These are phyloP conservation scores for Philaenus spumarius DNA, from an alignment of 1,140 invertebrate genomes.

Conservation along the genomic window DNA sequence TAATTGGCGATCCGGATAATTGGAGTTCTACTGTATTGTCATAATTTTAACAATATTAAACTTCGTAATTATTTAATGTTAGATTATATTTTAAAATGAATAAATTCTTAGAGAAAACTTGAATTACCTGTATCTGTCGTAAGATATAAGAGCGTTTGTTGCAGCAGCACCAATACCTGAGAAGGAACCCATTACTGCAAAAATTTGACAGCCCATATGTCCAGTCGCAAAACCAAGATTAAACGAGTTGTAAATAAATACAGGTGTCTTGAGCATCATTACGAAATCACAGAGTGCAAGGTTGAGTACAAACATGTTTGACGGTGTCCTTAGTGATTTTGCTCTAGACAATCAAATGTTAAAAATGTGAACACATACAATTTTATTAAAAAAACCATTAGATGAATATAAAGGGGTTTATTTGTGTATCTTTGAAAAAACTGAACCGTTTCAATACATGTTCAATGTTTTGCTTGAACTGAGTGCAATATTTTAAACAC, in stretches of 20 bases:
- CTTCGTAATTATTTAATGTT: no score
- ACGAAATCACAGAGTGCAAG: slow-evolving; percentile 79
- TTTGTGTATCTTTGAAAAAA: no score
- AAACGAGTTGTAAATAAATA: slow-evolving; percentile 83
- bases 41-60: no score
- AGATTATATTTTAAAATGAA: no score
- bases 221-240: slow-evolving; percentile 67
- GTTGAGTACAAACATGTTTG: slow-evolving; percentile 85
- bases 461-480: no score
- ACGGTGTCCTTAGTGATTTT: slow-evolving; percentile 75
- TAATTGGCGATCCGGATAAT: no score
- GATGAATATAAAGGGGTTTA: no score
- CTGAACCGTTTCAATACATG: no score
- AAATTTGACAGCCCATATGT: slow-evolving; percentile 66
- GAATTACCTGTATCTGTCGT: slow-evolving; percentile 59
- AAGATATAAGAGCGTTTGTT: slow-evolving; percentile 71
- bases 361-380: background rate
- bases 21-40: no score
- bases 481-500: no score
- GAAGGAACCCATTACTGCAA: slow-evolving; percentile 65
- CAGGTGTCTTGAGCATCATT: slow-evolving; percentile 81
- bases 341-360: slow-evolving; percentile 62
- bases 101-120: no score
- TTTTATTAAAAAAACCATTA: background rate
- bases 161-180: slow-evolving; percentile 71